Evolutionary conservation across 1,140 invertebrate species (phyloP).

Genomic region (Apis dorsata): DNA sequence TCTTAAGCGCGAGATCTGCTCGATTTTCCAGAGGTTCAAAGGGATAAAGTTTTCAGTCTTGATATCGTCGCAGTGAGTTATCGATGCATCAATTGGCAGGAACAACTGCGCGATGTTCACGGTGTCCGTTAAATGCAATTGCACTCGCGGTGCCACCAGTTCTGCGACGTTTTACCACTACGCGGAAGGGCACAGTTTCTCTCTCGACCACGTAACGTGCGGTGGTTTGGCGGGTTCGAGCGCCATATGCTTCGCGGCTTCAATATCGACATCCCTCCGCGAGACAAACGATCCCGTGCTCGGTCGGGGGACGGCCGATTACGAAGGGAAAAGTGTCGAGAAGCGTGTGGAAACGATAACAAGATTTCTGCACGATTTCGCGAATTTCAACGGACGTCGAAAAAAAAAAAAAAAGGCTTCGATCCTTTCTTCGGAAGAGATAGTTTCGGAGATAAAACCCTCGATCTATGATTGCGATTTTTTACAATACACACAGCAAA

Average conservation of each 20-base stretch:
- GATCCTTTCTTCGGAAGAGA: not conserved
- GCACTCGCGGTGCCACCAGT: not conserved
- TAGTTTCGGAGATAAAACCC: not conserved
- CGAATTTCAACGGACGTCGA: too few species aligned
- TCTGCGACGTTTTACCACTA: not conserved
- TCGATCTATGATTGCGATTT: constrained; percentile 28
- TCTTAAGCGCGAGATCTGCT: too few species aligned
- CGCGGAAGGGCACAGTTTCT: not conserved
- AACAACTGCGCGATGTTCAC: not conserved
- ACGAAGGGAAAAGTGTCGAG: not conserved
- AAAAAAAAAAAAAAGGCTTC: not conserved
- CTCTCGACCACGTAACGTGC: not conserved
- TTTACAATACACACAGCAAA: constrained; percentile 22
- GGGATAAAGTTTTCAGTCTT: not conserved
- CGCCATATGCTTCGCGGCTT: constrained; percentile 45
- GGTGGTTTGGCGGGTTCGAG: constrained; percentile 22
- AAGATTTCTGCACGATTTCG: too few species aligned
- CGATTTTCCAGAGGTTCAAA: not conserved
- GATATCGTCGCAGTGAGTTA: not conserved
- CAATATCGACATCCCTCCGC: constrained; percentile 37
- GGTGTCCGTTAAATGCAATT: constrained; percentile 18
- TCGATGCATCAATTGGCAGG: not conserved
- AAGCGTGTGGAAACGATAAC: too few species aligned
- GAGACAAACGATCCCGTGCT: constrained; percentile 33
- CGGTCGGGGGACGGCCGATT: not conserved